Evolutionary conservation across 2,113 vertebrate species (phyloP), one percentile per base, ranked within the genome.

Genomic region (Todiramphus saurophagus): DNA sequence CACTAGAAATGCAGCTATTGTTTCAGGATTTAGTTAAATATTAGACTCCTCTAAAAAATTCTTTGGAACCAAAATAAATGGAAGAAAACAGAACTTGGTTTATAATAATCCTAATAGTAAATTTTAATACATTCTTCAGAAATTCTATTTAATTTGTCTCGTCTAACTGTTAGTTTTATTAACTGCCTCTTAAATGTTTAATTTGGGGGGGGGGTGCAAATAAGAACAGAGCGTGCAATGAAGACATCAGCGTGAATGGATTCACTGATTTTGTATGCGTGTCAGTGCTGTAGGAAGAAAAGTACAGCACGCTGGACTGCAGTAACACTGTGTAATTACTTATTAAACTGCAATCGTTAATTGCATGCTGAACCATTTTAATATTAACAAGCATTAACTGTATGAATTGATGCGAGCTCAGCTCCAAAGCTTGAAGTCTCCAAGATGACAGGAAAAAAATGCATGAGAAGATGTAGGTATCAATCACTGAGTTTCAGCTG

Each of bases 171-270:
- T 83, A 48, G 87, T 66, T 96, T 93, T 88, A 92, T 93, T 91
- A 95, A 91, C 41, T 86, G 43, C n/a, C 50, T 93, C 51, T 89
- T 94, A 74, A 86, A 88, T 88, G 63, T 94, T 95, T 91, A 35
- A 76, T 90, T 81, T 87, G 23, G n/a, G 13, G 44, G 39, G 39
- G 50, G 48, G 11, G 37, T 83, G 35, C 41, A 90, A 93, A 62
- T 83, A 93, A 55, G 63, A 90, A 66, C 16, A 83, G 58, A 66
- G 64, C 31, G 21, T 48, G 35, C 41, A 50, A 46, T 63, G 72
- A 74, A 92, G 85, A 43, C 39, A 66, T 73, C 67, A 58, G 83
- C 27, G 3, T 11, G 75, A 75, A 31, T 0, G 58, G 79, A n/a
- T 66, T 90, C n/a, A 1, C 17, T 55, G 64, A 55, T 80, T 93